Conservation (phyloP, 1,140 invertebrate genomes). For the Lepidurus packardi region DNA sequence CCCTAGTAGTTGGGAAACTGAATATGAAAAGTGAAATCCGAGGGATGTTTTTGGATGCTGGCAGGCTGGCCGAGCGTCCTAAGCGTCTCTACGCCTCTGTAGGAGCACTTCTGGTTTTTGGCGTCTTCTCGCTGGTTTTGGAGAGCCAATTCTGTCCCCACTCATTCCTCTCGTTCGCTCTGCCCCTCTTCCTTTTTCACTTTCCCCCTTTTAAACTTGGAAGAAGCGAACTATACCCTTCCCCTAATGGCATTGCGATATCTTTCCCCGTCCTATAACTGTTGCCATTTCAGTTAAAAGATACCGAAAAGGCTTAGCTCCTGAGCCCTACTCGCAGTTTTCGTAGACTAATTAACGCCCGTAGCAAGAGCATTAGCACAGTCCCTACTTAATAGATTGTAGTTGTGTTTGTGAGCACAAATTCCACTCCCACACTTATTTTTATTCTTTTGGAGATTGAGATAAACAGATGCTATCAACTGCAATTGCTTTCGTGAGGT, state of each 20-base stretch:
- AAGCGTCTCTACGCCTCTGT: background rate
- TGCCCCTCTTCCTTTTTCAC: background rate
- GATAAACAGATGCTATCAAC: background rate
- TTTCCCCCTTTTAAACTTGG: background rate
- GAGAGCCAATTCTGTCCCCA: conserved; percentile 2
- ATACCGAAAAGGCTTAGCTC: background rate
- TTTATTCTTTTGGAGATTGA: too few relatives aligned
- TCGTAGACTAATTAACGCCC: too few relatives aligned
- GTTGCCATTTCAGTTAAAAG: background rate
- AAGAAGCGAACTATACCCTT: background rate
- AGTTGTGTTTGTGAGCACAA: background rate
- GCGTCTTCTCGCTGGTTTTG: background rate
- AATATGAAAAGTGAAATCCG: background rate
- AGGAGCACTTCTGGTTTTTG: conserved; percentile 12
- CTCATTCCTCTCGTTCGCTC: background rate
- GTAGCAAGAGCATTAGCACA: too few relatives aligned
- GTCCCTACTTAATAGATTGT: too few relatives aligned
- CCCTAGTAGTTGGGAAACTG: conserved; percentile 13
- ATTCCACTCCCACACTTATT: background rate
- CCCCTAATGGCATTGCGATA: background rate
- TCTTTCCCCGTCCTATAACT: background rate
- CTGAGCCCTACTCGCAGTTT: too few relatives aligned
- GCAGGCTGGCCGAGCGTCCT: background rate
- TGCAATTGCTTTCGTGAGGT: background rate
- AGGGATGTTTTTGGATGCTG: background rate